A percentile compares a stretch with the other conserved stretches of the same genome.
Conservation (phyloP, 2,888 invertebrate genomes). For the Megaustenia siamemsis region DNA sequence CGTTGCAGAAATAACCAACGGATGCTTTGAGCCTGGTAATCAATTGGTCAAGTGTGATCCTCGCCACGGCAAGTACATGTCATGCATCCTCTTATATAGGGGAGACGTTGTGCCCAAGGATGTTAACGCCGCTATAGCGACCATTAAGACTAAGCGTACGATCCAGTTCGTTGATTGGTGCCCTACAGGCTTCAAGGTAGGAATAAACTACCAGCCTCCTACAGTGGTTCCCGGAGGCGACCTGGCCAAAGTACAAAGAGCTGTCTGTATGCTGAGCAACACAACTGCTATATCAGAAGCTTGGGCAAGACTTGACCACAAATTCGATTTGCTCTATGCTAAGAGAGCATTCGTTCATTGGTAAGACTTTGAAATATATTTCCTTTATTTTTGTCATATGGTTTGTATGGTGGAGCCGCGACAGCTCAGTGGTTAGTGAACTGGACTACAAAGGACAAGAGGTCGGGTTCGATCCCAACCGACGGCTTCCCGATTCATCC, state of each 20-base stretch:
- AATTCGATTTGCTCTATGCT: constrained; percentile 89
- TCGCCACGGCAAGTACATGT: constrained; percentile 49
- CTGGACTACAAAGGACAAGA: too few species aligned
- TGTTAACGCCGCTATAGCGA: constrained; percentile 49
- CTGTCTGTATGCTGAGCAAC: constrained; percentile 86
- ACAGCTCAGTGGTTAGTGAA: too few species aligned
- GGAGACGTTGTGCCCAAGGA: constrained; percentile 51
- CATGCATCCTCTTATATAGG: constrained; percentile 40
- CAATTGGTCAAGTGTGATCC: constrained; percentile 44
- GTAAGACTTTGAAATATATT: constrained; percentile 78
- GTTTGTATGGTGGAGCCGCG: too few species aligned
- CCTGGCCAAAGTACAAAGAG: constrained; percentile 82
- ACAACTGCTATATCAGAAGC: constrained; percentile 90
- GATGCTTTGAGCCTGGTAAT: constrained; percentile 44
- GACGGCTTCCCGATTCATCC: too few species aligned
- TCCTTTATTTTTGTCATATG: too few species aligned
- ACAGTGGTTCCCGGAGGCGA: constrained; percentile 53
- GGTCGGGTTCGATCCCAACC: too few species aligned
- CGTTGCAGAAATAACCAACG: constrained; percentile 47
- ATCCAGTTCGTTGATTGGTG: constrained; percentile 76
- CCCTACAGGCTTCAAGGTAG: constrained; percentile 81
- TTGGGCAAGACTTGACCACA: constrained; percentile 88
- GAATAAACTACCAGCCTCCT: constrained; percentile 89
- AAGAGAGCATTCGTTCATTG: constrained; percentile 93
- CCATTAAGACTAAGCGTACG: constrained; percentile 72